Conservation (phyloP, 2,888 invertebrate species). For the Lucinisca nassula region DNA sequence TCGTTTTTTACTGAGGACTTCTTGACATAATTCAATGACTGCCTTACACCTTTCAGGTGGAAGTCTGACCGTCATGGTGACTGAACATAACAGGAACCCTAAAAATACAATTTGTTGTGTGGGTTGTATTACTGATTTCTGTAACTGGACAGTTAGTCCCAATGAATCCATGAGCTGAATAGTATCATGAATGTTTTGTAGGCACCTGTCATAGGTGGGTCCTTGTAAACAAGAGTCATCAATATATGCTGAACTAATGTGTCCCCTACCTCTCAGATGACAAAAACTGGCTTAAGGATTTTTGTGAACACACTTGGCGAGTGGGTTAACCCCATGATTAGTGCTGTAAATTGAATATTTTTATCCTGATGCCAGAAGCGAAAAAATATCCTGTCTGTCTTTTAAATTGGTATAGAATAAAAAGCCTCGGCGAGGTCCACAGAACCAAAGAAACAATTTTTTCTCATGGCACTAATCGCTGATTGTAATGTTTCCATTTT, state of each 20-base stretch:
- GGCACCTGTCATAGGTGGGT: constrained; percentile 25
- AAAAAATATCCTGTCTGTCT: constrained; percentile 49
- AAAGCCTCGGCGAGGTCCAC: constrained; percentile 55
- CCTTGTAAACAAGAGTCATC: constrained; percentile 54
- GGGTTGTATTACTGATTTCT: constrained; percentile 66
- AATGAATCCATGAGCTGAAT: constrained; percentile 45
- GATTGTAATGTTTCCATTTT: constrained; percentile 62
- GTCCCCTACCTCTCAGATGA: constrained; percentile 28
- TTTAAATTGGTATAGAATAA: constrained; percentile 37
- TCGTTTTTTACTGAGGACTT: background rate
- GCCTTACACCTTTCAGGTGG: constrained; percentile 28
- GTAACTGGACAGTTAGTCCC: constrained; percentile 62
- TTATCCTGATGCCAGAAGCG: constrained; percentile 34
- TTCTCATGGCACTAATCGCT: constrained; percentile 31
- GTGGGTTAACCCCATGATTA: constrained; percentile 43
- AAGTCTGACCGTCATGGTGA: constrained; percentile 45
- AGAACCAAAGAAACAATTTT: constrained; percentile 53
- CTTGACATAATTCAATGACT: constrained; percentile 31
- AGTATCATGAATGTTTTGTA: constrained; percentile 35
- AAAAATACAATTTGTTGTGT: constrained; percentile 58
- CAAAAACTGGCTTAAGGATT: constrained; percentile 58
- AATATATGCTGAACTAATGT: constrained; percentile 50
- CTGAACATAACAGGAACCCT: constrained; percentile 63
- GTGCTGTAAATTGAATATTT: constrained; percentile 39
- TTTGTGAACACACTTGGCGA: constrained; percentile 51